A percentile compares a stretch with the other conserved stretches of the same genome.
phyloP scores from a whole-genome alignment of 1,140 invertebrate genomes.

The Temnothorax nylanderi region DNA sequence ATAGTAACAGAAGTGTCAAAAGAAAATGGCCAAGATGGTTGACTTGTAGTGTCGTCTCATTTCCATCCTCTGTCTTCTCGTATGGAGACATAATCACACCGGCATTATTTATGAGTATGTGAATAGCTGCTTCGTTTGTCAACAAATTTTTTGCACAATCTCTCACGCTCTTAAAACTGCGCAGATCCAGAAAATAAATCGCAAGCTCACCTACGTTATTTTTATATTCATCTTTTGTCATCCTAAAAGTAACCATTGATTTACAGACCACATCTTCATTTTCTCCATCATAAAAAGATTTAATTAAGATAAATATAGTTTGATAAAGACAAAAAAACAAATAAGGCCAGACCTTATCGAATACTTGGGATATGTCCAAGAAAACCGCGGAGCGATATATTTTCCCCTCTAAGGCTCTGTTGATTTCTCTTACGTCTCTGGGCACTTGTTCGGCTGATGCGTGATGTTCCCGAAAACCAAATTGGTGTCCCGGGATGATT shows the following conservation, averaged over 20 bases:
- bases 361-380: too few relatives aligned
- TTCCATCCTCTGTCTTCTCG: slow-evolving; percentile 90
- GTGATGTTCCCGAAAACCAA: too few relatives aligned
- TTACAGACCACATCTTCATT: background rate
- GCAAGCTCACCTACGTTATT: slow-evolving; percentile 86
- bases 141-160: slow-evolving; percentile 89
- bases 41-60: slow-evolving; percentile 92
- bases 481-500: too few relatives aligned
- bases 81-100: slow-evolving; percentile 91
- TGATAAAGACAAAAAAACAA: too few relatives aligned
- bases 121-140: slow-evolving; percentile 87
- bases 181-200: slow-evolving; percentile 89
- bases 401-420: too few relatives aligned
- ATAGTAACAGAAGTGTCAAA: slow-evolving; percentile 92
- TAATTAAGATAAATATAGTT: background rate
- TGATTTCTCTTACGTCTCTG: too few relatives aligned
- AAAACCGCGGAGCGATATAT: too few relatives aligned
- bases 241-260: slow-evolving; percentile 67
- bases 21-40: slow-evolving; percentile 95
- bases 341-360: too few relatives aligned
- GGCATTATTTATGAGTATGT: slow-evolving; percentile 94
- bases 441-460: too few relatives aligned
- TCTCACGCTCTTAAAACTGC: slow-evolving; percentile 90
- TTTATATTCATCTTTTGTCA: slow-evolving; percentile 74
- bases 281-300: background rate